Evolutionary conservation across 2,113 vertebrate genomes (phyloP).

Genomic region (Phalacrocorax brasilianus): DNA sequence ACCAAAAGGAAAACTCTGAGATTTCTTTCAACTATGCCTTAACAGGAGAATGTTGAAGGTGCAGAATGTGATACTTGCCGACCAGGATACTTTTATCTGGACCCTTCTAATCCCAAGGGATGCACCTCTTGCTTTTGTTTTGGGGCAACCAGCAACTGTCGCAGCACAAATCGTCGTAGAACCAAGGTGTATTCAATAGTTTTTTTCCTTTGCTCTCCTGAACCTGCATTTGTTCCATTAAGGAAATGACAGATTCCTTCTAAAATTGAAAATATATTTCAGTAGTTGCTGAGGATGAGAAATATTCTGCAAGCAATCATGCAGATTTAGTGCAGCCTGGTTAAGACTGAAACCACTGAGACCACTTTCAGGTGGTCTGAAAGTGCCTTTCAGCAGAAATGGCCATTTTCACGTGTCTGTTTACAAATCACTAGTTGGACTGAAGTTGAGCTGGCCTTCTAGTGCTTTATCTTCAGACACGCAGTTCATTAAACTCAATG

Average conservation of each 20-base stretch:
- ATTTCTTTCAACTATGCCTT: slow-evolving; percentile 36
- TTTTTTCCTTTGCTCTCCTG: background rate
- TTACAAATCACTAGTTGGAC: background rate
- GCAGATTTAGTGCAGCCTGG: background rate
- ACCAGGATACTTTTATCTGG: slow-evolving; percentile 85
- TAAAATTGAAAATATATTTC: background rate
- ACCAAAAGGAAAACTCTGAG: background rate
- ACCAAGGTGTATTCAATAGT: slow-evolving; percentile 78
- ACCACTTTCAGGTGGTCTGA: background rate
- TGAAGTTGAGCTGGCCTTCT: background rate
- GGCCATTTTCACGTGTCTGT: background rate
- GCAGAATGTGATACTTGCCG: slow-evolving; percentile 79
- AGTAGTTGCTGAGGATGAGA: background rate
- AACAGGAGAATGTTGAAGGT: slow-evolving; percentile 87
- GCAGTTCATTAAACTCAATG: background rate
- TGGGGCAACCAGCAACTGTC: slow-evolving; percentile 80
- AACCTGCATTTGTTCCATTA: background rate
- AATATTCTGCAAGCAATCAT: background rate
- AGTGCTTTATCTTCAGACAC: background rate
- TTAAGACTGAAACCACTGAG: no score
- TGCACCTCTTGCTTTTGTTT: slow-evolving; percentile 94
- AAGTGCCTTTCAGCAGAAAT: background rate
- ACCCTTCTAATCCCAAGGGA: slow-evolving; percentile 82
- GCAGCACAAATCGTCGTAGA: slow-evolving; percentile 79
- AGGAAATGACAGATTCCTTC: background rate